Conservation (phyloP, 1,140 invertebrate genomes). For the Pseudomyrmex flavicornis region DNA sequence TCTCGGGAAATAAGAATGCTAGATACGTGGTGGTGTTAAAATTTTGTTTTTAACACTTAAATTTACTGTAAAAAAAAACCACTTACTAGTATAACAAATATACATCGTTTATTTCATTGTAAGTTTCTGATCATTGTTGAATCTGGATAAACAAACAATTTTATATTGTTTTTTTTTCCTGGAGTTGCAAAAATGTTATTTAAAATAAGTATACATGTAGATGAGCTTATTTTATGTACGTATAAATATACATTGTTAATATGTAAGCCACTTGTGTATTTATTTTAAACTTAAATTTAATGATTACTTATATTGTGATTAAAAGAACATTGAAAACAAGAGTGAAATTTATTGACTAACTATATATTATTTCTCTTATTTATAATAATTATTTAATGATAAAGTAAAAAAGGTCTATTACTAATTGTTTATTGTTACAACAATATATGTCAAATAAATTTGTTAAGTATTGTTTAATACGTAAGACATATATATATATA, state of each 20-base stretch:
- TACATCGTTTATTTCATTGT: not conserved
- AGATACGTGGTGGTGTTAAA: not conserved
- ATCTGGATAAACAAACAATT: not conserved
- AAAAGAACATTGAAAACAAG: not conserved
- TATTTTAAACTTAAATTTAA: constrained; percentile 18
- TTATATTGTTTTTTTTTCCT: not conserved
- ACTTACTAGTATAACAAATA: not conserved
- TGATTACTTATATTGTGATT: not conserved
- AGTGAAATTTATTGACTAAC: constrained; percentile 6
- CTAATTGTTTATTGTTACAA: not conserved
- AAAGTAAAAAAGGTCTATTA: constrained; percentile 9
- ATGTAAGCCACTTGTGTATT: not conserved
- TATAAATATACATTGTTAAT: constrained; percentile 10
- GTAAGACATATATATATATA: not conserved
- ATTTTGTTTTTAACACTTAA: not conserved
- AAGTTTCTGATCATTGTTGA: not conserved
- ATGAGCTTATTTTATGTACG: not conserved
- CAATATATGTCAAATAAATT: not conserved
- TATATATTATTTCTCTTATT: not conserved
- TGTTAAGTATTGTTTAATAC: constrained; percentile 18
- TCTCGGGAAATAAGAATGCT: constrained; percentile 44
- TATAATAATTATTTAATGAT: constrained; percentile 31
- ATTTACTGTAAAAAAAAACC: too few relatives aligned
- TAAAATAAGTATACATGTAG: not conserved
- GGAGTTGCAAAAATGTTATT: not conserved